phyloP scores from a whole-genome alignment of 2,888 invertebrate genomes.

The Volucella zonaria region DNA sequence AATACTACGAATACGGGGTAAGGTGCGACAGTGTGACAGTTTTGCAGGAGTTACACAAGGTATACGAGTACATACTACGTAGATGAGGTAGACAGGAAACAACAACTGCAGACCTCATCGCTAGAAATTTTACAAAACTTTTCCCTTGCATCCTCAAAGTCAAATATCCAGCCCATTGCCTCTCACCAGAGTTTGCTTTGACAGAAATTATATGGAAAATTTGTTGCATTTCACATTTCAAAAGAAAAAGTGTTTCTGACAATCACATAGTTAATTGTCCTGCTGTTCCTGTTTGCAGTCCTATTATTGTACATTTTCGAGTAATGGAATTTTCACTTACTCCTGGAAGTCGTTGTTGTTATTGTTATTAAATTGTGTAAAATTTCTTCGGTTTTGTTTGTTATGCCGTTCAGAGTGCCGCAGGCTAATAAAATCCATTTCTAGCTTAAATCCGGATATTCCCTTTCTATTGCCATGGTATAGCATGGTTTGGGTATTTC shows the following conservation, averaged over 20 bases:
- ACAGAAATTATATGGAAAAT: conserved; percentile 2
- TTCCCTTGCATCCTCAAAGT: background rate
- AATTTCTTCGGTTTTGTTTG: no score
- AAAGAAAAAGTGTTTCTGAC: conserved; percentile 25
- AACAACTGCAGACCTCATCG: conserved; percentile 18
- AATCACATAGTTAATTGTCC: conserved; percentile 9
- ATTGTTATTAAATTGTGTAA: no score
- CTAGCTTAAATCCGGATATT: background rate
- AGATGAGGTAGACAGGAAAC: background rate
- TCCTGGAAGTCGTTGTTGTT: no score
- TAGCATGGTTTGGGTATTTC: background rate
- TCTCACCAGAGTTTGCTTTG: conserved; percentile 12
- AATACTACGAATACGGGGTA: conserved; percentile 15
- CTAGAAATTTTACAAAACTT: conserved; percentile 31
- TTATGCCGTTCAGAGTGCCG: background rate
- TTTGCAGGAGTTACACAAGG: conserved; percentile 2
- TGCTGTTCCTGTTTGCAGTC: background rate
- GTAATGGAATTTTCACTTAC: no score
- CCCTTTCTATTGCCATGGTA: background rate
- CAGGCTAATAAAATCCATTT: background rate
- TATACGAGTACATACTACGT: background rate
- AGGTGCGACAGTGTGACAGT: conserved; percentile 20
- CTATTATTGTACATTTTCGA: no score
- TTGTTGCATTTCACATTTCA: background rate
- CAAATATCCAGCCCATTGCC: background rate